Base-by-base conservation (phyloP, 1,140 invertebrate genomes). In the Bombus waltoni region DNA sequence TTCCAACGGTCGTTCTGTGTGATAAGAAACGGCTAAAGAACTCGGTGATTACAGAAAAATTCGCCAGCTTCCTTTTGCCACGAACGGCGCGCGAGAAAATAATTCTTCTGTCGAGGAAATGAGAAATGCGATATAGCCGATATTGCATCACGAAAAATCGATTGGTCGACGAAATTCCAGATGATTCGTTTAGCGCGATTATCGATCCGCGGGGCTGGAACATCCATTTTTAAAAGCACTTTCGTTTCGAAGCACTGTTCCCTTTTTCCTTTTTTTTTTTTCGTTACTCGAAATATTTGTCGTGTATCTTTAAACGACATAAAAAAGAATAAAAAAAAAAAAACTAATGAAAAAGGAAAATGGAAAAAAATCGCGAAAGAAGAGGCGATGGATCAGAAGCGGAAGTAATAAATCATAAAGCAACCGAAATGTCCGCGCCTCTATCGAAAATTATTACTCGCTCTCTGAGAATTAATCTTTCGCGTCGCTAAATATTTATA, bases 1-100 rank as follows among this genome's bases (percentile, higher is more conserved):
- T 35, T 22, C 25, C 6, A 47, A 25, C 6, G 25, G 10, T 28
- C 3, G 25, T 62, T 62, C 28, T 0, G 10, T 4, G 32, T 13
- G 8, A 8, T 47, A 38, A 77, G 62, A 42, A 83, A 57, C 32
- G 32, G 25, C 32, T 0, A 68, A 76, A 53, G 44, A 53, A 32
- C 62, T 66, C 38, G 22, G 35, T 70, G 81, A 83, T 70, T 77
- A 77, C 62, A 44, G n/a, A 22, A 83, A 83, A 77, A 76, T 57
- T 83, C 47, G 10, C 10, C 22, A 35, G 32, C n/a, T 35, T 77
- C 59, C 47, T 83, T 83, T 57, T 83, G 18, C 18, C 32, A 1
- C 15, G 62, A 53, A 53, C 47, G 18, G 1, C 47, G 47, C 6
- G 47, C 32, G 42, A 53, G 81, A 74, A 77, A 83, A 83, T 78